These are phyloP conservation scores for Hypothenemus hampei DNA, from an alignment of 1,140 invertebrate genomes.

Conservation along the genomic window DNA sequence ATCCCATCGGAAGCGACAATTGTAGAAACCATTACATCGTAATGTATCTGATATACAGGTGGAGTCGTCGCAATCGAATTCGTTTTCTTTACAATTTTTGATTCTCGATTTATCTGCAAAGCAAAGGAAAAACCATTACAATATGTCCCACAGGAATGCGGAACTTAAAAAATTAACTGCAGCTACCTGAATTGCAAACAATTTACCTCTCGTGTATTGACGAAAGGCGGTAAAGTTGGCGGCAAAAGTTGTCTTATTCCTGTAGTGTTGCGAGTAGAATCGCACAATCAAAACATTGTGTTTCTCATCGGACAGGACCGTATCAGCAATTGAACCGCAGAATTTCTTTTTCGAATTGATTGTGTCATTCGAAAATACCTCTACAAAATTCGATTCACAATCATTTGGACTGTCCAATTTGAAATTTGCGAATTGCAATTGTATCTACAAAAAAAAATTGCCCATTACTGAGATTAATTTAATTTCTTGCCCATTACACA, in stretches of 20 bases:
- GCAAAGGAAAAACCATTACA: background rate
- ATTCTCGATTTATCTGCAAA: constrained; percentile 29
- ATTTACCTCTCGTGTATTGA: constrained; percentile 44
- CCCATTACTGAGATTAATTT: constrained; percentile 5
- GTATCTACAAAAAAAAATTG: constrained; percentile 57
- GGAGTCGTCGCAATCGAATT: constrained; percentile 81
- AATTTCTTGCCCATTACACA: too few relatives aligned
- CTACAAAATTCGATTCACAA: constrained; percentile 76
- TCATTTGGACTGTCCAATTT: constrained; percentile 70
- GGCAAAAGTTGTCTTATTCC: constrained; percentile 62
- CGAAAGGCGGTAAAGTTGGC: constrained; percentile 70
- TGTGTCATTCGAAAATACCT: constrained; percentile 66
- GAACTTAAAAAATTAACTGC: background rate
- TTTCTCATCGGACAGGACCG: constrained; percentile 54
- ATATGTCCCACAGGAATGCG: background rate
- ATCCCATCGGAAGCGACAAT: constrained; percentile 81
- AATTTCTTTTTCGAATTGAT: constrained; percentile 63
- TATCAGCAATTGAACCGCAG: constrained; percentile 75
- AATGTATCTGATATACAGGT: constrained; percentile 70
- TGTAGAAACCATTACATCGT: constrained; percentile 67
- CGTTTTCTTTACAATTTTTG: constrained; percentile 51
- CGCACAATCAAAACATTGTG: constrained; percentile 63
- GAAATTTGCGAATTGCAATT: constrained; percentile 64
- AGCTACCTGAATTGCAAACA: background rate
- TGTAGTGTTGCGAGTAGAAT: constrained; percentile 62